Evolutionary conservation across 2,888 invertebrate genomes (phyloP), one percentile per base, ranked within the genome.

Genomic region (Drepanosiphum platanoidis): DNA sequence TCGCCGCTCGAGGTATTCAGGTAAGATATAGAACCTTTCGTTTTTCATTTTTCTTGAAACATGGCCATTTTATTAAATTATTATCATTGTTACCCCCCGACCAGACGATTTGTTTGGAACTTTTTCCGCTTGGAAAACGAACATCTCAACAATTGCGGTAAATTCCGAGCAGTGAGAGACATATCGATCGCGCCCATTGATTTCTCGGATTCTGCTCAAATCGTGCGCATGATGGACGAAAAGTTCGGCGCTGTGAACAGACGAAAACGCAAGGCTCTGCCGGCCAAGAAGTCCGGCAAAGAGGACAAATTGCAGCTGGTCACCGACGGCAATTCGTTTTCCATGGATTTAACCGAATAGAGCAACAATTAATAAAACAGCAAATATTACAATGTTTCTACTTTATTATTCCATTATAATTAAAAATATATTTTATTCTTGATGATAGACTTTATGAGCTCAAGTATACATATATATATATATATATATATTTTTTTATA

Each of bases 61-160:
- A n/a, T n/a, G n/a, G n/a, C n/a, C n/a, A n/a, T 11, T 0, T n/a
- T 66, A 32, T 86, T 36, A 13, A 77, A 70, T 58, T 3, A 15
- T 52, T 39, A 42, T 83, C 30, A 77, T 82, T 87, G n/a, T n/a
- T n/a, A n/a, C n/a, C n/a, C n/a, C n/a, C n/a, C n/a, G n/a, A n/a
- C 18, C 88, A 91, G 92, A 87, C 90, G 95, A 79, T 96, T 96
- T 89, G 93, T 96, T 22, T 96, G 96, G 96, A 96, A 96, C 89
- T 96, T 94, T 89, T 95, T 96, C 91, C 95, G 96, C 2, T 90
- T 96, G 88, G 96, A 96, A 90, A 96, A 96, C 90, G 96, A 96
- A 89, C 96, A 96, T 89, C 90, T 96, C 86, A 96, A 96, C 90
- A 96, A 96, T 90, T 96, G 96, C 90, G 96, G 96, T 90, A 93